These are phyloP conservation scores for Scelioninae gen. 1 DNA, from an alignment of 2,888 invertebrate species.

Conservation along the genomic window DNA sequence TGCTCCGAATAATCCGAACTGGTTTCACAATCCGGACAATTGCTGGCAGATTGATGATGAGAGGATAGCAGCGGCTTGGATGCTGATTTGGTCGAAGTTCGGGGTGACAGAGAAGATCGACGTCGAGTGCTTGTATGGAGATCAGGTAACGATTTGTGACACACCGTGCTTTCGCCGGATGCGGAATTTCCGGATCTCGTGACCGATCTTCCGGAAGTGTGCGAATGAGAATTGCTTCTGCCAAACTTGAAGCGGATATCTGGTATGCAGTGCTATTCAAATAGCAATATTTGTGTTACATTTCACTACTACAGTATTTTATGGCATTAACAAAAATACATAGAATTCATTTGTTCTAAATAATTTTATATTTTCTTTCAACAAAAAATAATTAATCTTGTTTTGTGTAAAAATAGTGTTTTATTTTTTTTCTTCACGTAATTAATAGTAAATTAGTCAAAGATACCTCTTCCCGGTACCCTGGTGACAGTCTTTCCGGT, in stretches of 20 bases:
- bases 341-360: too few relatives aligned
- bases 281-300: constrained; percentile 6
- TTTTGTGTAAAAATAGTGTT: not conserved
- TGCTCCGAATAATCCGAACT: constrained; percentile 83
- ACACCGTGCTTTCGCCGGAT: constrained; percentile 81
- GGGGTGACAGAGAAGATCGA: constrained; percentile 81
- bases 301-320: not conserved
- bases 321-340: too few relatives aligned
- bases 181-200: constrained; percentile 79
- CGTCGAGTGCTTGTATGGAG: constrained; percentile 86
- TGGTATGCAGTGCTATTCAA: constrained; percentile 75
- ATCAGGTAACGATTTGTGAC: constrained; percentile 93
- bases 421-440: not conserved
- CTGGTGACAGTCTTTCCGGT: constrained; percentile 78
- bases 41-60: constrained; percentile 77
- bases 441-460: constrained; percentile 9
- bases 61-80: constrained; percentile 73
- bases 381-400: not conserved
- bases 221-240: constrained; percentile 82
- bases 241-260: constrained; percentile 82
- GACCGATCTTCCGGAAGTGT: constrained; percentile 78
- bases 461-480: constrained; percentile 78
- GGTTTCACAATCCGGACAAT: constrained; percentile 83
- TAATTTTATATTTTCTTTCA: too few relatives aligned
- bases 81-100: constrained; percentile 80